These are phyloP conservation scores for Bubo bubo DNA, from an alignment of 2,113 vertebrate species.

Conservation along the genomic window DNA sequence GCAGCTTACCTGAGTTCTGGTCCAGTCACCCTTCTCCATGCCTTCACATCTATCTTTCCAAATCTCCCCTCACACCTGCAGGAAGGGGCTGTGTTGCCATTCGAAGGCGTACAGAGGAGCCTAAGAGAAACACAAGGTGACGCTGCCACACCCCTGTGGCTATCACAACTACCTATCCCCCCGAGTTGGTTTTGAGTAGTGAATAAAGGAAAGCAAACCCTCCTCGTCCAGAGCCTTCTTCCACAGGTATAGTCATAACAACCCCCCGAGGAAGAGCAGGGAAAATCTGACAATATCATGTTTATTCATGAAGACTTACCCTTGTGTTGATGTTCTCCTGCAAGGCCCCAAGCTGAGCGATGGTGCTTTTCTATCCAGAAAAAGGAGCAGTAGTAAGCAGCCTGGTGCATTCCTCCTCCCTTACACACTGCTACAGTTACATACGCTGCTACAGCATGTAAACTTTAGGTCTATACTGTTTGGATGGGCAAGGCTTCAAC, in stretches of 20 bases:
- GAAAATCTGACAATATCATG: background rate
- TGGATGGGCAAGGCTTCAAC: background rate
- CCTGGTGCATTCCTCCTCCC: background rate
- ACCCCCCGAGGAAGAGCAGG: background rate
- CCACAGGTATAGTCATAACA: background rate
- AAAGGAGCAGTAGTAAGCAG: background rate
- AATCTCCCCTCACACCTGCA: background rate
- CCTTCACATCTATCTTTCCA: background rate
- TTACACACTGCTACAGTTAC: background rate
- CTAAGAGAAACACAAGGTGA: background rate
- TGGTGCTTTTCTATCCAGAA: background rate
- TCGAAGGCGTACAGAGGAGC: fast-evolving
- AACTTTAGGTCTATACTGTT: background rate
- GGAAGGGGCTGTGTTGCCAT: background rate
- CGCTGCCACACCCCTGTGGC: background rate
- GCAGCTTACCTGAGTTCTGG: background rate
- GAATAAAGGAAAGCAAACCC: background rate
- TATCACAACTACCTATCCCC: background rate
- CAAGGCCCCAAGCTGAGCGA: background rate
- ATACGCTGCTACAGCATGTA: background rate
- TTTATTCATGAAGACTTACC: background rate
- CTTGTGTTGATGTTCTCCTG: background rate
- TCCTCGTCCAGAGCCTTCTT: background rate
- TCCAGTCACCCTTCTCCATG: background rate
- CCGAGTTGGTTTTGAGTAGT: background rate